phyloP scores from a whole-genome alignment of 2,888 invertebrate genomes.

The Hesperia comma region DNA sequence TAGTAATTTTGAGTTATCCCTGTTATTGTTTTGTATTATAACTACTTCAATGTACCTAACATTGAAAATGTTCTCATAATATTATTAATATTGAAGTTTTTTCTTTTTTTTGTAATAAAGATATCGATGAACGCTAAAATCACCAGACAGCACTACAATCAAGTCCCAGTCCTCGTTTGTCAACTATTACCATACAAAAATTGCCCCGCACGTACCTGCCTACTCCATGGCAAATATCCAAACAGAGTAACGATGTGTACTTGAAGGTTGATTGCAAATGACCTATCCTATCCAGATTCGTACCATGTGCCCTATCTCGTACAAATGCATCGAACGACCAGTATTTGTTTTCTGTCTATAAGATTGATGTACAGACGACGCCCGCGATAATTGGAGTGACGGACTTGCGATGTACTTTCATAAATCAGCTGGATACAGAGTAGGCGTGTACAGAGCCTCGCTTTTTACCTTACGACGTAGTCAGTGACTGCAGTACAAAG shows the following conservation, averaged over 20 bases:
- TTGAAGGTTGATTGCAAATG: conserved; percentile 5
- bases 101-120: no score
- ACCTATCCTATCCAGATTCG: conserved; percentile 1
- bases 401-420: conserved; percentile 56
- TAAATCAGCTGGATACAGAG: conserved; percentile 55
- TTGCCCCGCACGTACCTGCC: background rate
- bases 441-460: conserved; percentile 7
- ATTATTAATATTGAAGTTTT: no score
- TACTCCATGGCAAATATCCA: background rate
- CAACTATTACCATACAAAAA: conserved; percentile 2
- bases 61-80: no score
- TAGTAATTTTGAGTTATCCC: no score
- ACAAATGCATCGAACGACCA: conserved; percentile 21
- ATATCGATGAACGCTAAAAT: no score
- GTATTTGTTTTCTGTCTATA: conserved; percentile 46
- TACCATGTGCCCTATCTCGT: conserved; percentile 22
- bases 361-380: conserved; percentile 62
- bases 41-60: no score
- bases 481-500: no score
- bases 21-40: no score
- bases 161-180: no score
- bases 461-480: no score
- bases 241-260: conserved; percentile 10
- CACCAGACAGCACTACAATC: no score
- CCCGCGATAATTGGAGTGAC: conserved; percentile 58